Base-by-base conservation (phyloP, 2,113 vertebrate genomes). In the Trogon melanurus region DNA sequence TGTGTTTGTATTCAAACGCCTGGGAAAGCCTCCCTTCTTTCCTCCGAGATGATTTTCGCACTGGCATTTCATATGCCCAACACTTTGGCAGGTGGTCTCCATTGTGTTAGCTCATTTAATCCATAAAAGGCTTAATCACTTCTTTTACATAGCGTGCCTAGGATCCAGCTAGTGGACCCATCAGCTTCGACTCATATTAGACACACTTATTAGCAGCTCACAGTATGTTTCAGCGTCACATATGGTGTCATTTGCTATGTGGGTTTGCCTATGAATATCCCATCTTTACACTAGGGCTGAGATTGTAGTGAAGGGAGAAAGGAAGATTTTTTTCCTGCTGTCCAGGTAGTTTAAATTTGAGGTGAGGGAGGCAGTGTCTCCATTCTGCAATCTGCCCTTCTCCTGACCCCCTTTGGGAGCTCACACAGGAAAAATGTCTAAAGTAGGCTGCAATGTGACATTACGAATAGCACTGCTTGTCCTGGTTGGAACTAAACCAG, bases 1-100 rank as follows among this genome's bases (percentile, higher is more conserved):
- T 54, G 17, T 18, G 27, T 71, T 91, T 67, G 26, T 56, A 44
- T 81, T 85, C 60, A 78, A 2, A 74, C 38, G 87, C 69, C 70
- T 94, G 91, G 23, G 74, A 94, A 94, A 94, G 13, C 60, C 78
- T 91, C 73, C n/a, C 69, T 74, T 91, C 44, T 80, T 73, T 80
- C 58, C 34, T 69, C 58, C 5, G 60, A 30, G 47, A 87, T 70
- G 84, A 76, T 89, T 93, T 94, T 94, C 80, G 32, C 72, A 53
- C 22, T 60, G 34, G 69, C 47, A 17, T 93, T 93, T 95, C 69
- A 69, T 89, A 83, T 32, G 38, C 62, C 80, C 34, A 79, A 60
- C 54, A 34, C 58, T 79, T 83, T 85, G 72, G 69, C 94, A 95
- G 90, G 90, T 86, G 80, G 87, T 22, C 32, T 76, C 58, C 65